Base-by-base conservation (phyloP, 2,888 invertebrate species). In the Osedax fenrisi region DNA sequence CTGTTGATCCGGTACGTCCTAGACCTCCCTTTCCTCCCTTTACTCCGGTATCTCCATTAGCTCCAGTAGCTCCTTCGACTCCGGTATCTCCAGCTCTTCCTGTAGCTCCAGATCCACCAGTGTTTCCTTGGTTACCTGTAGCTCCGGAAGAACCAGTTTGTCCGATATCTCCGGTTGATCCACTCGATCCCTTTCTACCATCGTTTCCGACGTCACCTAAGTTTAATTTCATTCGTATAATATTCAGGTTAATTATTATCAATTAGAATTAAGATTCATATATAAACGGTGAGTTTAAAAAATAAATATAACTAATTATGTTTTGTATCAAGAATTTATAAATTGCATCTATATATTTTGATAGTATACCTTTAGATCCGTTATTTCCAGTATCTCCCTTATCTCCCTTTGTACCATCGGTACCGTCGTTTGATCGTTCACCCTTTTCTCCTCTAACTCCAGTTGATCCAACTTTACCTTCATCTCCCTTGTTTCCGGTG, bases 181-280 rank as follows among this genome's bases (percentile, higher is more conserved):
- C 78, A 56, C 81, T 69, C 26, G 27, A 64, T 26, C 81, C 27
- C 77, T 76, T 26, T 75, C 68, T 22, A 80, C 82, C 69, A 59
- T 24, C 67, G 74, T 75, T 66, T 80, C 82, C 64, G 76, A 75
- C 2, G 76, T 66, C 24, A 80, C 82, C 23, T 79, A 73, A 70
- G 79, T 76, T 17, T 81, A 83, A 26, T 81, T 78, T 69, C 82
- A 81, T 66, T 83, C 82, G n/a, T n/a, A n/a, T n/a, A n/a, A n/a
- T n/a, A n/a, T n/a, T n/a, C n/a, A n/a, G n/a, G n/a, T n/a, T n/a
- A n/a, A n/a, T n/a, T n/a, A n/a, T n/a, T n/a, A n/a, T n/a, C n/a
- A n/a, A n/a, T n/a, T n/a, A n/a, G n/a, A n/a, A n/a, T n/a, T n/a
- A n/a, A n/a, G n/a, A n/a, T n/a, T n/a, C n/a, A n/a, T n/a, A n/a